Conservation (phyloP, 2,888 invertebrate species). For the Zaprionus bogoriensis region DNA sequence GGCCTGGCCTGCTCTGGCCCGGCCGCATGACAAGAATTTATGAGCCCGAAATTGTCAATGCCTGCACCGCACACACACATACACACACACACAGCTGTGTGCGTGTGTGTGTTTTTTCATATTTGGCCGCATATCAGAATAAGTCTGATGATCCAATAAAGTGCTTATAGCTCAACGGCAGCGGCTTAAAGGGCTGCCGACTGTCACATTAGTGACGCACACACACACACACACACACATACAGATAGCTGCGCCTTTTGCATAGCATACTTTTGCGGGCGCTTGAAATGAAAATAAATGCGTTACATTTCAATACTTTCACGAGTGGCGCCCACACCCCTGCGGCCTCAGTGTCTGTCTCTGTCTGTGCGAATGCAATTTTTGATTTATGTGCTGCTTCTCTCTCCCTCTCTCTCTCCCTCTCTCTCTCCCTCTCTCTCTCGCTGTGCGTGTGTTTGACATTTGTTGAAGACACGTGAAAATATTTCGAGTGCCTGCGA, state of each 20-base stretch:
- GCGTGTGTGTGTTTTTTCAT: conserved; percentile 21
- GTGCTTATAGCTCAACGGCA: conserved; percentile 71
- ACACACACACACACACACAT: conserved; percentile 26
- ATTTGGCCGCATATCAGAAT: conserved; percentile 75
- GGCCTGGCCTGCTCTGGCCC: conserved; percentile 55
- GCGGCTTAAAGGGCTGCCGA: conserved; percentile 68
- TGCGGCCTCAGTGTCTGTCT: conserved; percentile 10
- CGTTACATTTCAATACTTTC: conserved; percentile 79
- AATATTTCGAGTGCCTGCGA: conserved; percentile 75
- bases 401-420: conserved; percentile 3
- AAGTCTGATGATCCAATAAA: conserved; percentile 81
- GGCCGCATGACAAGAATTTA: too few relatives aligned
- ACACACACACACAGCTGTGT: not conserved
- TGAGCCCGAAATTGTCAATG: conserved; percentile 78
- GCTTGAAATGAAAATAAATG: conserved; percentile 76
- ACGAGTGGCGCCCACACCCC: conserved; percentile 18
- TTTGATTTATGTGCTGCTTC: conserved; percentile 69
- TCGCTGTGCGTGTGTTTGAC: conserved; percentile 64
- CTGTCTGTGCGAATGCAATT: conserved; percentile 43
- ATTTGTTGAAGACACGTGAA: conserved; percentile 80
- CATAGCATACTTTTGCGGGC: conserved; percentile 71
- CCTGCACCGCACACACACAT: conserved; percentile 34
- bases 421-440: not conserved
- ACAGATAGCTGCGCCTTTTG: conserved; percentile 35
- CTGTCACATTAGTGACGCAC: conserved; percentile 73